Conservation (phyloP, 2,888 invertebrate species). For the Eupithecia vulgata region DNA sequence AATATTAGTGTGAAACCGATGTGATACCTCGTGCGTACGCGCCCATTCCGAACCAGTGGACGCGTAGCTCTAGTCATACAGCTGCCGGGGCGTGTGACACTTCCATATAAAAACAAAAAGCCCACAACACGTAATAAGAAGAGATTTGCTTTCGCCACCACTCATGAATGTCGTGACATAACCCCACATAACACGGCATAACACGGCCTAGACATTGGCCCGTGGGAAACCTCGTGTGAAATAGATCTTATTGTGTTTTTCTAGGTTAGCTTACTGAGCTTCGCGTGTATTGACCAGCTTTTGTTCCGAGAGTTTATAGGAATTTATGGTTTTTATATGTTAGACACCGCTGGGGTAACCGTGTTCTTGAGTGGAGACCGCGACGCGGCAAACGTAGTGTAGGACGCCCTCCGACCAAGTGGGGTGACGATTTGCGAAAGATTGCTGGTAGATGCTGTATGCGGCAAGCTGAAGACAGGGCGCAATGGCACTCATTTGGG, state of each 20-base stretch:
- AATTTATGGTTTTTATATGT: background rate
- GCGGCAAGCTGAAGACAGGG: too few relatives aligned
- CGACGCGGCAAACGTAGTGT: too few relatives aligned
- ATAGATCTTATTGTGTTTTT: slow-evolving; percentile 63
- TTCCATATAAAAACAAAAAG: background rate
- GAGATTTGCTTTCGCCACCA: slow-evolving; percentile 69
- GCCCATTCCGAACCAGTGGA: too few relatives aligned
- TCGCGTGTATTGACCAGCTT: slow-evolving; percentile 11
- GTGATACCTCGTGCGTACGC: too few relatives aligned
- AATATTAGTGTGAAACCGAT: too few relatives aligned
- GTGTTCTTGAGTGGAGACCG: too few relatives aligned
- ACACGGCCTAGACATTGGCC: slow-evolving; percentile 67
- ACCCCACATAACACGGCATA: slow-evolving; percentile 53
- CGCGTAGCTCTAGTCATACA: background rate
- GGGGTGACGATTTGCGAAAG: too few relatives aligned
- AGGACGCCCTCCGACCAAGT: too few relatives aligned
- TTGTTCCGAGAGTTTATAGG: slow-evolving; percentile 6
- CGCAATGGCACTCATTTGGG: too few relatives aligned
- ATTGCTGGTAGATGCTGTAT: too few relatives aligned
- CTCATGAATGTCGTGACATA: slow-evolving; percentile 40
- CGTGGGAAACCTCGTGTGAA: slow-evolving; percentile 68
- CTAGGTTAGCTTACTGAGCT: slow-evolving; percentile 59
- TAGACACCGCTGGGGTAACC: too few relatives aligned
- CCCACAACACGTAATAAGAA: slow-evolving; percentile 32
- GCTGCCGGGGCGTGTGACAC: background rate